Base-by-base conservation (phyloP, 2,888 invertebrate genomes). In the Arctia plantaginis region DNA sequence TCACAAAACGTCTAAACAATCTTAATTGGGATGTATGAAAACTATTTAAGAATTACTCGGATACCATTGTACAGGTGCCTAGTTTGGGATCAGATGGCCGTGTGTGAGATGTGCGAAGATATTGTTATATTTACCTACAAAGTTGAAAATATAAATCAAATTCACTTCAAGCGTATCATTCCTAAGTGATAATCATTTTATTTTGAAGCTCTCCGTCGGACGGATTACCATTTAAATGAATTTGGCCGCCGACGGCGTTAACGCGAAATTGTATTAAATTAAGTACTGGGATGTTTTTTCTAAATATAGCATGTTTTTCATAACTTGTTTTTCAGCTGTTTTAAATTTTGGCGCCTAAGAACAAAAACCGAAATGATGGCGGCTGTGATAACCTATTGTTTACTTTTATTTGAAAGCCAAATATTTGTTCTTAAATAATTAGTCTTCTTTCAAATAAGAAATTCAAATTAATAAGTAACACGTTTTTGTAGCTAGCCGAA, bases 141-240 rank as follows among this genome's bases (percentile, higher is more conserved):
- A 51, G 6, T n/a, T 15, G 13, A 59, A 59, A 30, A 30, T 7
- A 62, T 62, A 1, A 62, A 62, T 1, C 23, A 66, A 66, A n/a
- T 23, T 33, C 39, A 39, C n/a, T 66, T 39, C 3, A 23, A 0
- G 39, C 33, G 33, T 39, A 66, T 23, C 35, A 20, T 39, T 23
- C 39, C n/a, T 35, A 66, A 66, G 39, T 66, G 4, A n/a, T n/a
- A 66, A 67, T 41, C n/a, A 44, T 64, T 62, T 76, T 80, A 76
- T 79, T 84, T 80, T 76, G 69, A 13, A 72, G 67, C 65, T 65
- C 72, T 76, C 80, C 70, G 66, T 30, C 65, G 66, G 74, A 59
- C 33, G n/a, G 51, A 84, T 85, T 85, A 84, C 75, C 84, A 85
- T 85, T 72, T 85, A 84, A 85, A 85, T 85, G 72, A 86, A 79